A percentile compares a stretch with the other conserved stretches of the same genome.
Conservation (phyloP, 2,797 vertebrate species). For the Hydrophis major region DNA sequence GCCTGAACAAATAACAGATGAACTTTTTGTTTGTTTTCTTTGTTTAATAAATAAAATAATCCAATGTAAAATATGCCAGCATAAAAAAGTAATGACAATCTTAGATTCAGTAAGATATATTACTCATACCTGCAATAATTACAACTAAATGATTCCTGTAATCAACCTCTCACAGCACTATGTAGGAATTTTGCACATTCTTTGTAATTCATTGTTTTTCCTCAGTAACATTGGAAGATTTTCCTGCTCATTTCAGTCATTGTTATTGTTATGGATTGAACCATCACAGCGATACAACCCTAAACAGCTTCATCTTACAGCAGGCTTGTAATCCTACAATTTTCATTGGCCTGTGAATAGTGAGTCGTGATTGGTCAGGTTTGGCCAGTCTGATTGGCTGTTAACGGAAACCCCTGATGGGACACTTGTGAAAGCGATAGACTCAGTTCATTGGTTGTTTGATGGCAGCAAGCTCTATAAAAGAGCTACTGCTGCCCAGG, state of each 20-base stretch:
- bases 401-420: too few relatives aligned
- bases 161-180: neutral
- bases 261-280: neutral
- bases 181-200: neutral
- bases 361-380: too few relatives aligned
- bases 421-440: too few relatives aligned
- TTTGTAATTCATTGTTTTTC: neutral
- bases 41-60: neutral
- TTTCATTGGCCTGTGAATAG: too few relatives aligned
- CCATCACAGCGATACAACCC: too few relatives aligned
- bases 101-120: neutral
- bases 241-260: neutral
- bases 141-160: neutral
- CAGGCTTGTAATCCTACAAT: too few relatives aligned
- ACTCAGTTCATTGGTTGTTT: too few relatives aligned
- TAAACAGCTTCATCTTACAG: too few relatives aligned
- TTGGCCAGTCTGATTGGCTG: too few relatives aligned
- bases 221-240: neutral
- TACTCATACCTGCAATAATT: neutral
- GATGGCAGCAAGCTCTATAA: too few relatives aligned
- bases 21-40: neutral
- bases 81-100: neutral
- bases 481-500: too few relatives aligned
- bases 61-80: neutral
- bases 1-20: neutral